Conservation (phyloP, 1,140 invertebrate genomes). For the Brachionus asplanchnoidis region DNA sequence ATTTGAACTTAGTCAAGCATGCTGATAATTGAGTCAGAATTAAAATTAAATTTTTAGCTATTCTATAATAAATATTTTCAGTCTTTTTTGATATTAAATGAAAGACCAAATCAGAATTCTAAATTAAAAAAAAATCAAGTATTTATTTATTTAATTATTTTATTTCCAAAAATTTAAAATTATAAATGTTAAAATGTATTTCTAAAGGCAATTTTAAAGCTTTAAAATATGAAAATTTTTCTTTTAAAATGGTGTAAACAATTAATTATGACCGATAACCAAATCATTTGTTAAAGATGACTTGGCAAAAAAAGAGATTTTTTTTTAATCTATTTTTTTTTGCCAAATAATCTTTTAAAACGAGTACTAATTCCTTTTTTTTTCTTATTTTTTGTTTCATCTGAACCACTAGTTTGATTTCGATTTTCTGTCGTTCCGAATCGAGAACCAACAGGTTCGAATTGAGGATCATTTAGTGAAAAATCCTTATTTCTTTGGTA, state of each 20-base stretch:
- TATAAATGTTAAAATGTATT: too few species aligned
- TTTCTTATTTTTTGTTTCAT: background rate
- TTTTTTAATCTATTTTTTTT: background rate
- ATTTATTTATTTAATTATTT: too few species aligned
- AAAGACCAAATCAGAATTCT: too few species aligned
- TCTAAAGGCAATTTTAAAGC: too few species aligned
- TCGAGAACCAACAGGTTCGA: too few species aligned
- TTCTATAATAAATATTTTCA: too few species aligned
- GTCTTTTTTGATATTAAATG: too few species aligned
- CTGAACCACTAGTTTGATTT: background rate
- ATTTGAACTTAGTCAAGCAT: too few species aligned
- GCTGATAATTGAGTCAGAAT: too few species aligned
- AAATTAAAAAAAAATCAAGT: too few species aligned
- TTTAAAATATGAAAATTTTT: background rate
- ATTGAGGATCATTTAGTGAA: background rate
- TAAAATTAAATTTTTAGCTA: too few species aligned
- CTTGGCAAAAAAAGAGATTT: background rate
- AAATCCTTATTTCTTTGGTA: background rate
- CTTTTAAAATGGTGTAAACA: background rate
- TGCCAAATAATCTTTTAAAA: background rate
- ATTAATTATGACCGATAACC: background rate
- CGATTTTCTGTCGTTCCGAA: background rate
- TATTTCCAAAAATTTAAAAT: too few species aligned
- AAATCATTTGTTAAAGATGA: background rate
- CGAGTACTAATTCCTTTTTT: background rate